A percentile compares a stretch with the other conserved stretches of the same genome.
These are phyloP conservation scores for Augochlora pura DNA, from an alignment of 1,140 invertebrate genomes.

Conservation along the genomic window DNA sequence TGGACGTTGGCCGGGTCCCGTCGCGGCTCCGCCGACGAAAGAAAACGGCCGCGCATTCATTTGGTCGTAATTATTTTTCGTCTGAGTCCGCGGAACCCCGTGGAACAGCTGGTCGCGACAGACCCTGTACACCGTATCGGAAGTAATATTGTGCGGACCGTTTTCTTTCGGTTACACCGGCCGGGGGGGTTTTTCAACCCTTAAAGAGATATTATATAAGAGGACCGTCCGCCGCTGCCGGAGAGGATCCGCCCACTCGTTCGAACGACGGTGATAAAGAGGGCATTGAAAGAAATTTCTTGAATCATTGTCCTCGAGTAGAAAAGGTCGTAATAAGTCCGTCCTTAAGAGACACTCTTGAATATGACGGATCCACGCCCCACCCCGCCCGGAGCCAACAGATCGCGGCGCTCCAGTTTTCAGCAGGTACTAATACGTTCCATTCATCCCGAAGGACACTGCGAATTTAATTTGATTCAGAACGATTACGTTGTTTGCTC, in stretches of 20 bases:
- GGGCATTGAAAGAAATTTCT: conserved; percentile 7
- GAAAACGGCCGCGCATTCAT: not conserved
- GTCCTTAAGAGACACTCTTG: not conserved
- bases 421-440: conserved; percentile 4
- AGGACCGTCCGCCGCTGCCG: too few species aligned
- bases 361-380: conserved; percentile 3
- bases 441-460: not conserved
- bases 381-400: not conserved
- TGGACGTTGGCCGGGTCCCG: too few species aligned
- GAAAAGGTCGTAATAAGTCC: conserved; percentile 34
- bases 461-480: not conserved
- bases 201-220: conserved; percentile 2
- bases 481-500: not conserved
- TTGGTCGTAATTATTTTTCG: conserved; percentile 21
- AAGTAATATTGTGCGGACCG: conserved; percentile 13
- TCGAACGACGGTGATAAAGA: not conserved
- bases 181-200: not conserved
- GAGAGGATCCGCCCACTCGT: not conserved
- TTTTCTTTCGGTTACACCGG: not conserved
- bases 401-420: not conserved
- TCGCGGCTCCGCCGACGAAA: too few species aligned
- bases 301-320: conserved; percentile 17
- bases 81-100: not conserved
- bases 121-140: not conserved
- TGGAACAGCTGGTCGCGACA: not conserved